phyloP scores from a whole-genome alignment of 2,113 vertebrate species.

The Leptodactylus fuscus region DNA sequence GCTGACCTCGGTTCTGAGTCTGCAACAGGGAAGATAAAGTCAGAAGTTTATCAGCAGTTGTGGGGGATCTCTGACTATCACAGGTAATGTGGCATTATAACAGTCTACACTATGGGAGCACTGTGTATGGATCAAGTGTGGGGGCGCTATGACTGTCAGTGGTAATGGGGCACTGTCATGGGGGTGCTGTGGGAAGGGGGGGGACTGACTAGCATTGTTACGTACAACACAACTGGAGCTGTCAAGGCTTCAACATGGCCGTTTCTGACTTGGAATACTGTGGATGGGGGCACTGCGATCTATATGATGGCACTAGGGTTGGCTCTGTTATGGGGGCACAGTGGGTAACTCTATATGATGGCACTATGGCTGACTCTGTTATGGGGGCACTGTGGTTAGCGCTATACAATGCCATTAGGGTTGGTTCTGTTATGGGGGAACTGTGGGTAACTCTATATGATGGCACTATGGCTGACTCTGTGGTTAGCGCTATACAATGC shows the following conservation, averaged over 20 bases:
- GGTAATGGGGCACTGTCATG: too few species aligned
- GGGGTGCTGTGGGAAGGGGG: too few species aligned
- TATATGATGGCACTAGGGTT: neutral
- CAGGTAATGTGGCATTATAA: neutral
- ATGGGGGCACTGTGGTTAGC: neutral
- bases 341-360: neutral
- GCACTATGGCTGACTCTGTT: neutral
- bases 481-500: neutral
- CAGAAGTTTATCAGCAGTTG: too few species aligned
- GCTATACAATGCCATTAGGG: neutral
- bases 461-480: neutral
- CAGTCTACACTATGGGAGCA: neutral
- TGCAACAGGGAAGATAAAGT: conserved; percentile 58
- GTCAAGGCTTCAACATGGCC: too few species aligned
- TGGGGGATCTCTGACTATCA: neutral
- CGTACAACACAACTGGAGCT: too few species aligned
- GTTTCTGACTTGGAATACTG: too few species aligned
- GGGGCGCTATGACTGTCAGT: neutral
- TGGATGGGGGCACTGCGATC: too few species aligned
- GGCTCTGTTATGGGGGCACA: neutral
- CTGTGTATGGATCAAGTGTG: neutral
- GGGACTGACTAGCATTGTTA: too few species aligned
- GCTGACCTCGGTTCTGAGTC: conserved; percentile 90
- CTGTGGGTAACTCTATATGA: neutral
- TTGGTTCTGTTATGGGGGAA: neutral